phyloP scores from a whole-genome alignment of 53 echinoderm and acorn worm genomes.

The Hippasteria phrygiana region DNA sequence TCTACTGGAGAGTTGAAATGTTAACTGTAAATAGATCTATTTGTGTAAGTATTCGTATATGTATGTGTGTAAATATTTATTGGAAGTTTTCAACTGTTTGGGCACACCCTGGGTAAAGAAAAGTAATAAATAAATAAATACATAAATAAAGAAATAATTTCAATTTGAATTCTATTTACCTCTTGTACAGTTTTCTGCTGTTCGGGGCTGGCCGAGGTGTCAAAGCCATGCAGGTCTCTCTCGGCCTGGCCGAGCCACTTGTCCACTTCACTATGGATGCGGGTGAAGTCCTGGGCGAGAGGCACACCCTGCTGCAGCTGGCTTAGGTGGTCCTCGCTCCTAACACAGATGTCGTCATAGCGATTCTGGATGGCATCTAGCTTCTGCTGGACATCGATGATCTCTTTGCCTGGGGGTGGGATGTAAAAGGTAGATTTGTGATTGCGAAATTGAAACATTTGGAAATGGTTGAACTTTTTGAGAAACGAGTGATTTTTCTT shows the following conservation, averaged over 20 bases:
- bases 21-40: too few relatives aligned
- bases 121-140: background rate
- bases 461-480: background rate
- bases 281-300: conserved; percentile 88
- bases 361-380: conserved; percentile 93
- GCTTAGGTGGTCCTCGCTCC: conserved; percentile 90
- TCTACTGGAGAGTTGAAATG: too few relatives aligned
- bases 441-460: background rate
- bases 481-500: too few relatives aligned
- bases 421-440: background rate
- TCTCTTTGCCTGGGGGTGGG: conserved; percentile 83
- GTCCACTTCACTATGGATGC: conserved; percentile 76
- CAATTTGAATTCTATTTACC: conserved; percentile 44
- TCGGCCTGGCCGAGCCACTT: conserved; percentile 90
- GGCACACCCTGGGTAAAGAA: too few relatives aligned
- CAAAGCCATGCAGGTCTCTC: conserved; percentile 84
- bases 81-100: too few relatives aligned
- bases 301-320: conserved; percentile 92
- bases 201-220: conserved; percentile 81
- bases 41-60: too few relatives aligned
- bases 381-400: conserved; percentile 93
- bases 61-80: too few relatives aligned
- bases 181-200: conserved; percentile 92
- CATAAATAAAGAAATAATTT: too few relatives aligned
- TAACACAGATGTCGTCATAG: conserved; percentile 85